Evolutionary conservation across 2,888 invertebrate genomes (phyloP).

Genomic region (Pantelozetes paolii): DNA sequence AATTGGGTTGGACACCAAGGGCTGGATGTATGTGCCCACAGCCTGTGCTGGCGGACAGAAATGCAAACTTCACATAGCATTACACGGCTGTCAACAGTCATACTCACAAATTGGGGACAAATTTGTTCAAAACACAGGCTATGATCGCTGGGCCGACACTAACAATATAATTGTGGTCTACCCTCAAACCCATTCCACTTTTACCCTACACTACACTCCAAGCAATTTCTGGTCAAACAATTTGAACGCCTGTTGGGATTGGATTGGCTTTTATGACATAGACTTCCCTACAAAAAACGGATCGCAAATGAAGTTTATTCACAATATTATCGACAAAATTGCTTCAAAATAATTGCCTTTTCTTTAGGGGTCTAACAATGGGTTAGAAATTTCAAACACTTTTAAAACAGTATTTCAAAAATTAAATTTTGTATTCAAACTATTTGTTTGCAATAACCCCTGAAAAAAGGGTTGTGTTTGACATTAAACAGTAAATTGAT

Average conservation of each 20-base stretch:
- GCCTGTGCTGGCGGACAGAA: conserved; percentile 19
- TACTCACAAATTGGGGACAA: neutral
- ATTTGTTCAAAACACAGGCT: conserved; percentile 37
- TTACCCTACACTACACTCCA: conserved; percentile 11
- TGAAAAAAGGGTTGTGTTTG: no score
- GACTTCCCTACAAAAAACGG: conserved; percentile 30
- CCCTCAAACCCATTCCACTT: conserved; percentile 25
- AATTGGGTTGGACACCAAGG: conserved; percentile 17
- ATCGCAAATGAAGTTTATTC: conserved; percentile 14
- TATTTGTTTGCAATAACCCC: no score
- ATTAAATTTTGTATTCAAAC: no score
- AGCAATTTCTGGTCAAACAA: conserved; percentile 3
- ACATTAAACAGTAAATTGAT: no score
- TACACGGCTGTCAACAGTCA: conserved; percentile 36
- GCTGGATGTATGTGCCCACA: conserved; percentile 29
- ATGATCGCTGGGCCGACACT: conserved; percentile 39
- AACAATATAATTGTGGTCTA: conserved; percentile 34
- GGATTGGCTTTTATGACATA: conserved; percentile 34
- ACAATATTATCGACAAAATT: conserved; percentile 35
- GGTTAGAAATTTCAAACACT: no score
- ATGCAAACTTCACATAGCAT: conserved; percentile 36
- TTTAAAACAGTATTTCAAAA: no score
- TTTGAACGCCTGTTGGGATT: conserved; percentile 37
- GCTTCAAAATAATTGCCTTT: no score
- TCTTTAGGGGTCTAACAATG: no score